Evolutionary conservation across 2,113 vertebrate species (phyloP).

Genomic region (Copsychus sechellarum): DNA sequence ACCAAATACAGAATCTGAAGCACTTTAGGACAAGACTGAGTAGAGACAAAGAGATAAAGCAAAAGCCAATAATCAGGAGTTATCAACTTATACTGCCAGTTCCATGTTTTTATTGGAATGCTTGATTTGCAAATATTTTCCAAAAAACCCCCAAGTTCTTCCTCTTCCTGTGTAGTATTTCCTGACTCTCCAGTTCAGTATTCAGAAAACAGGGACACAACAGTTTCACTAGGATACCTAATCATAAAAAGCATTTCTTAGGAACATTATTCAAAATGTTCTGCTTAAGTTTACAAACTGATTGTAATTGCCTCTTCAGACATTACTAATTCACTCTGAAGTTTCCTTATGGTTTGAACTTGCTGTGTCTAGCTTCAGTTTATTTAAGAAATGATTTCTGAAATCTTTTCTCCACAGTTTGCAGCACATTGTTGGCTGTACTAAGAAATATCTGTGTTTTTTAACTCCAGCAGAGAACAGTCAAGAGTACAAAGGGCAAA

Average conservation of each 20-base stretch:
- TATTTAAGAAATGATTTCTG: not conserved
- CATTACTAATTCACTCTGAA: not conserved
- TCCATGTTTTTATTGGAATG: not conserved
- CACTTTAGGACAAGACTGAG: not conserved
- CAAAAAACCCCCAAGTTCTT: not conserved
- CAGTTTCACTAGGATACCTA: not conserved
- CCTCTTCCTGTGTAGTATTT: not conserved
- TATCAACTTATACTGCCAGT: not conserved
- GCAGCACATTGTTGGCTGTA: not conserved
- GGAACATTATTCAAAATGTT: not conserved
- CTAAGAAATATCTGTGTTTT: not conserved
- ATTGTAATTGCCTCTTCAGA: not conserved
- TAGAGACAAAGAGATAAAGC: not conserved
- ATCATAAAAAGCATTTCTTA: not conserved
- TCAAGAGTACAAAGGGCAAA: slow-evolving; percentile 1
- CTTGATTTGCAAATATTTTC: not conserved
- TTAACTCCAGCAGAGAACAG: slow-evolving; percentile 13
- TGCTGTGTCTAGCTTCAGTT: not conserved
- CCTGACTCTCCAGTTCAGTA: not conserved
- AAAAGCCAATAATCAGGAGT: not conserved
- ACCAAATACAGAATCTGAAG: not conserved
- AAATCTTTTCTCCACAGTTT: not conserved
- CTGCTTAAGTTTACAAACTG: not conserved
- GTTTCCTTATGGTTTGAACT: not conserved
- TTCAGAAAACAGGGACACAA: not conserved